Evolutionary conservation across 1,140 invertebrate genomes (phyloP).

Genomic region (Antheraea mylitta): DNA sequence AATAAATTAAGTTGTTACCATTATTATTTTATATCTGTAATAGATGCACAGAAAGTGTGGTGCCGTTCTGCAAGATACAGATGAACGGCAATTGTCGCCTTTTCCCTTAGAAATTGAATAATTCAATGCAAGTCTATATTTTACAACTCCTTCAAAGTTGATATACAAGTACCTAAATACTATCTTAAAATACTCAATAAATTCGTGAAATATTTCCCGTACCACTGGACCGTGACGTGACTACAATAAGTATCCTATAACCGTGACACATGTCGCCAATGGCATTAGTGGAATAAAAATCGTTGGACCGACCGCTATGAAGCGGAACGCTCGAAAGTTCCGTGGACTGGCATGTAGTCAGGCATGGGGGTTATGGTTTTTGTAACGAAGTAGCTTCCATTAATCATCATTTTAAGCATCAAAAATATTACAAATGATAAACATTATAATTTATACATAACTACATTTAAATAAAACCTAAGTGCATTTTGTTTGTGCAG

Average conservation of each 20-base stretch:
- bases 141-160: neutral
- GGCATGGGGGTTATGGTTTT: conserved; percentile 3
- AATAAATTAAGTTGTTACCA: no score
- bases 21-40: no score
- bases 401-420: neutral
- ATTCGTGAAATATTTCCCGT: conserved; percentile 1
- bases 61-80: no score
- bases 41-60: no score
- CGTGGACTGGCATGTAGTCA: conserved; percentile 5
- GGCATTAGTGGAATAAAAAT: conserved; percentile 35
- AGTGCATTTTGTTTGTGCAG: no score
- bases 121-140: neutral
- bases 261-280: conserved; percentile 39
- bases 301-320: conserved; percentile 17
- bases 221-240: conserved; percentile 18
- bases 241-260: conserved; percentile 31
- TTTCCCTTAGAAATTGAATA: no score
- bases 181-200: neutral
- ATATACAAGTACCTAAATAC: neutral
- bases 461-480: no score
- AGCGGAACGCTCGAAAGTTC: conserved; percentile 23
- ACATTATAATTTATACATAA: no score
- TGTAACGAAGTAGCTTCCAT: neutral
- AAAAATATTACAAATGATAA: no score
- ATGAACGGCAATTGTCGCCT: no score